Conservation (phyloP, 2,888 invertebrate genomes). For the Serripes groenlandicus region DNA sequence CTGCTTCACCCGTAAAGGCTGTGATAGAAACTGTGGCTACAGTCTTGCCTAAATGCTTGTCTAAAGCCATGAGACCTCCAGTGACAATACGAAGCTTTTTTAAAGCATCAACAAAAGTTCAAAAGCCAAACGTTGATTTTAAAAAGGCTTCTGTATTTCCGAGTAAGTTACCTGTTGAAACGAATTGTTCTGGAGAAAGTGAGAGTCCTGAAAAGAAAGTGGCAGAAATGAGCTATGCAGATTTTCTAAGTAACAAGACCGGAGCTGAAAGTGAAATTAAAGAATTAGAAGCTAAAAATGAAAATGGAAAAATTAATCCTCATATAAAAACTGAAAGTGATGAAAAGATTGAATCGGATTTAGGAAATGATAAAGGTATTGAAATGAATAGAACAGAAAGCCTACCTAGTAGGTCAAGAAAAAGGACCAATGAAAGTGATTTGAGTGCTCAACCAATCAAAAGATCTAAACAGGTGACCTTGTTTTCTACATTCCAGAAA, state of each 20-base stretch:
- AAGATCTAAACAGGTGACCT: conserved; percentile 72
- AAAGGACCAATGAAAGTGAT: conserved; percentile 31
- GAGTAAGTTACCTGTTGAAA: too few species aligned
- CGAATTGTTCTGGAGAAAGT: background rate
- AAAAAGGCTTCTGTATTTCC: too few species aligned
- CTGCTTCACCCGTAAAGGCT: conserved; percentile 19
- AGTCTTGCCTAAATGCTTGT: conserved; percentile 74
- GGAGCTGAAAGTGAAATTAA: background rate
- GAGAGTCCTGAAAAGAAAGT: background rate
- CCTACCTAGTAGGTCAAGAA: conserved; percentile 30
- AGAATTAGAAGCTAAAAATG: background rate
- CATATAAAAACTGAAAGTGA: conserved; percentile 1
- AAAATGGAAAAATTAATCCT: background rate
- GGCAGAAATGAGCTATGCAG: conserved; percentile 57
- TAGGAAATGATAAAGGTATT: background rate
- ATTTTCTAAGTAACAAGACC: conserved; percentile 34
- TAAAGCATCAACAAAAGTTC: conserved; percentile 64
- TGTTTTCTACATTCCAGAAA: conserved; percentile 76
- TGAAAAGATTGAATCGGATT: background rate
- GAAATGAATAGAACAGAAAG: background rate
- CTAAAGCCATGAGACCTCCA: conserved; percentile 81
- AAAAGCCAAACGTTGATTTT: background rate
- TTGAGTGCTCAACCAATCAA: conserved; percentile 64
- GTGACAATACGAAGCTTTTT: conserved; percentile 84
- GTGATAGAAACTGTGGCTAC: conserved; percentile 72